phyloP scores from a whole-genome alignment of 2,888 invertebrate species.

The Campoplex capitator region DNA sequence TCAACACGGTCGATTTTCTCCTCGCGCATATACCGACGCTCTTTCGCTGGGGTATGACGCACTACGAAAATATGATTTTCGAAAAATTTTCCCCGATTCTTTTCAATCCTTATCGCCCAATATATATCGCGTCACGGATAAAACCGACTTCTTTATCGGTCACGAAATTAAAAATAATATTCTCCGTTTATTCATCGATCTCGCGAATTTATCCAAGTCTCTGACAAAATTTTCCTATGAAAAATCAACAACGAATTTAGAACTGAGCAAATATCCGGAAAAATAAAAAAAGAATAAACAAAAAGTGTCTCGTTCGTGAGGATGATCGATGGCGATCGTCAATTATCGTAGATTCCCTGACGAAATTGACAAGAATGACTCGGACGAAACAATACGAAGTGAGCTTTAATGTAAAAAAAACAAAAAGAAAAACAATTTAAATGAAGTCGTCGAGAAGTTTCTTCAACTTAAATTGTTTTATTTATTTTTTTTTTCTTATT shows the following conservation, averaged over 20 bases:
- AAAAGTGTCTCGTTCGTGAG: no score
- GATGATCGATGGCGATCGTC: no score
- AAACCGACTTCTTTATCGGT: not conserved
- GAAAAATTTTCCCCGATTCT: not conserved
- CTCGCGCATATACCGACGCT: not conserved
- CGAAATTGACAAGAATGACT: not conserved
- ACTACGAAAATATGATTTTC: not conserved
- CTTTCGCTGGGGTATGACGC: not conserved
- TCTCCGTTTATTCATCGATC: no score
- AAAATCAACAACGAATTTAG: no score
- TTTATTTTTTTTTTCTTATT: slow-evolving; percentile 25
- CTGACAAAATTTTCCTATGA: no score
- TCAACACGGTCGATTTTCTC: not conserved
- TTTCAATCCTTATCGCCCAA: not conserved
- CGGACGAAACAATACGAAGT: not conserved
- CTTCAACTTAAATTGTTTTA: not conserved
- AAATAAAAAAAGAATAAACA: no score
- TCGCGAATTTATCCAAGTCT: no score
- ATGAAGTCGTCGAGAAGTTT: slow-evolving; percentile 50
- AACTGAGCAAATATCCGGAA: no score
- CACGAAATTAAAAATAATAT: not conserved
- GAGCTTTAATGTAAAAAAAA: not conserved
- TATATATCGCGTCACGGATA: not conserved
- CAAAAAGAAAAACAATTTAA: slow-evolving; percentile 7
- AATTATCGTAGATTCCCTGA: not conserved